phyloP scores from a whole-genome alignment of 1,140 invertebrate species.

The Ditylenchus dipsaci region DNA sequence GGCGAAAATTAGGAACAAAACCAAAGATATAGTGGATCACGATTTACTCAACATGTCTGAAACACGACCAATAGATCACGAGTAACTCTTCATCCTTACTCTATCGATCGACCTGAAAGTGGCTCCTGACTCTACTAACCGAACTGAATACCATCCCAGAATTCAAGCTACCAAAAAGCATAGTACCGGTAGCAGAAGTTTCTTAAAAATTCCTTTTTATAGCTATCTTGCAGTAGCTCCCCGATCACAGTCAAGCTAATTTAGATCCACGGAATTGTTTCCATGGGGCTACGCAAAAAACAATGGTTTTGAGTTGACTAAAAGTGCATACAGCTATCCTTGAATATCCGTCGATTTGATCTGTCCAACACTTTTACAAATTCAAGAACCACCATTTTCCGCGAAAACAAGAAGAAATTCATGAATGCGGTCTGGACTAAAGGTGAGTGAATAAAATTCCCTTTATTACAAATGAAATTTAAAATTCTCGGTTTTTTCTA shows the following conservation, averaged over 20 bases:
- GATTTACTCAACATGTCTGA: too few species aligned
- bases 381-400: not conserved
- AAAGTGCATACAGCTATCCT: not conserved
- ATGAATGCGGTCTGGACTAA: constrained; percentile 1
- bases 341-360: not conserved
- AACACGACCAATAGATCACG: too few species aligned
- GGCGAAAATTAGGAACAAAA: too few species aligned
- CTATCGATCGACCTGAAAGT: too few species aligned
- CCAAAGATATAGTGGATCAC: too few species aligned
- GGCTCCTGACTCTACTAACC: too few species aligned
- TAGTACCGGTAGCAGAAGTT: too few species aligned
- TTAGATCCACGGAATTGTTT: not conserved
- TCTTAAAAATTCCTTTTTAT: too few species aligned
- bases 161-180: too few species aligned
- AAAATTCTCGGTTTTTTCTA: not conserved
- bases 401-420: not conserved
- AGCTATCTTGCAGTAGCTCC: too few species aligned
- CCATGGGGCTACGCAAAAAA: not conserved
- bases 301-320: not conserved
- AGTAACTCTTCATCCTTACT: too few species aligned
- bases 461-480: not conserved
- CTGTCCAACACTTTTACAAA: not conserved
- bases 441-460: not conserved
- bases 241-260: not conserved
- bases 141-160: too few species aligned